phyloP scores from a whole-genome alignment of 2,888 invertebrate species.

The Cybosia mesomella region DNA sequence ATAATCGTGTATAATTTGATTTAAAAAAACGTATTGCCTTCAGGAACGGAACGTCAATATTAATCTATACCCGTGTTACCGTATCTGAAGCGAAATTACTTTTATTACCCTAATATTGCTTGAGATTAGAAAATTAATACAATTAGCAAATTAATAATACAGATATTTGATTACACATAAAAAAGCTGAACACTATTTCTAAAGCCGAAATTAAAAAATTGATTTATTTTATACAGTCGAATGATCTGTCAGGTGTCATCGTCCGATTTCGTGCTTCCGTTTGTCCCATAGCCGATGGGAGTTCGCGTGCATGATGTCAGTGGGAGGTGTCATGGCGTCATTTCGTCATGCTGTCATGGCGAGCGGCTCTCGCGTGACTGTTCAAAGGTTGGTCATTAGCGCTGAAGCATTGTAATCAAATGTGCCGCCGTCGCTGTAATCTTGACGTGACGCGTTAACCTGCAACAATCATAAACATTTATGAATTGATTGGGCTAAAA shows the following conservation, averaged over 20 bases:
- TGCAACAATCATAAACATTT: constrained; percentile 67
- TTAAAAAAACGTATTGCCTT: constrained; percentile 61
- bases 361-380: constrained; percentile 47
- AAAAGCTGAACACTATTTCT: constrained; percentile 67
- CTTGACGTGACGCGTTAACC: constrained; percentile 63
- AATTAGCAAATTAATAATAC: constrained; percentile 68
- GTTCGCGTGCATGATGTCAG: constrained; percentile 72
- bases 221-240: constrained; percentile 74
- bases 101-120: constrained; percentile 45
- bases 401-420: constrained; percentile 56
- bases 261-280: constrained; percentile 69
- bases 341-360: constrained; percentile 52
- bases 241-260: constrained; percentile 72
- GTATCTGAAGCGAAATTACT: constrained; percentile 15
- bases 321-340: constrained; percentile 53
- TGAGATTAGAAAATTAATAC: constrained; percentile 45
- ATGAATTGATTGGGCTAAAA: constrained; percentile 23
- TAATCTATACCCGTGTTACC: constrained; percentile 45
- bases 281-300: constrained; percentile 79
- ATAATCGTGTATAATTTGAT: constrained; percentile 42
- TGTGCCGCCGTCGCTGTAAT: constrained; percentile 60
- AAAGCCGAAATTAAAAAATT: constrained; percentile 56
- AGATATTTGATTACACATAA: constrained; percentile 71
- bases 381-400: constrained; percentile 55
- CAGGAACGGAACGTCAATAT: constrained; percentile 71